Evolutionary conservation across 2,113 vertebrate species (phyloP).

Genomic region (Heteronetta atricapilla): DNA sequence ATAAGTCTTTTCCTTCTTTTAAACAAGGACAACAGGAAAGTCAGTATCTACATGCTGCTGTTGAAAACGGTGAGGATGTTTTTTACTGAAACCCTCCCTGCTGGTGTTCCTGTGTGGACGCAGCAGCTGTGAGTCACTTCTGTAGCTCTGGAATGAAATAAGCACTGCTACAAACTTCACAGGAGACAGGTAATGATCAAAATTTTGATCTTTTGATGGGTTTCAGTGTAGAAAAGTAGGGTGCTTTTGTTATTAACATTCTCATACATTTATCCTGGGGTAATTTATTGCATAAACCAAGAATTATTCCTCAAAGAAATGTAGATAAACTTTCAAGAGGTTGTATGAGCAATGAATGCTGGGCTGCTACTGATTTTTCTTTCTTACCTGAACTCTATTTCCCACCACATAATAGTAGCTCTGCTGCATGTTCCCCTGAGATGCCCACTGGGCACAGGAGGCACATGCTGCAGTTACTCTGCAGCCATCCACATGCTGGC

Average conservation of each 20-base stretch:
- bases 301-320: background rate
- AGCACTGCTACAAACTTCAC: background rate
- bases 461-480: background rate
- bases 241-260: background rate
- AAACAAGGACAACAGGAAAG: background rate
- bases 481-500: background rate
- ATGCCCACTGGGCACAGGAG: background rate
- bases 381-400: background rate
- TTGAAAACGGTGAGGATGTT: background rate
- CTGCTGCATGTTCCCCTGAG: background rate
- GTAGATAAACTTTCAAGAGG: background rate
- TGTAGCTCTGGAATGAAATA: background rate
- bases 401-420: background rate
- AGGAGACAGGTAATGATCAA: background rate
- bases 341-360: background rate
- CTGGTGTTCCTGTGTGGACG: background rate
- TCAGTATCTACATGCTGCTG: background rate
- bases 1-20: background rate
- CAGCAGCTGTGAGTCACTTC: background rate
- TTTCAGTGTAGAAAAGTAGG: background rate
- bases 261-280: background rate
- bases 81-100: background rate
- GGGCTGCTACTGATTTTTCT: background rate
- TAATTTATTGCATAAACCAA: background rate
- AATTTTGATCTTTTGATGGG: background rate